phyloP scores from a whole-genome alignment of 2,797 vertebrate genomes.

The Xenentodon cancila region DNA sequence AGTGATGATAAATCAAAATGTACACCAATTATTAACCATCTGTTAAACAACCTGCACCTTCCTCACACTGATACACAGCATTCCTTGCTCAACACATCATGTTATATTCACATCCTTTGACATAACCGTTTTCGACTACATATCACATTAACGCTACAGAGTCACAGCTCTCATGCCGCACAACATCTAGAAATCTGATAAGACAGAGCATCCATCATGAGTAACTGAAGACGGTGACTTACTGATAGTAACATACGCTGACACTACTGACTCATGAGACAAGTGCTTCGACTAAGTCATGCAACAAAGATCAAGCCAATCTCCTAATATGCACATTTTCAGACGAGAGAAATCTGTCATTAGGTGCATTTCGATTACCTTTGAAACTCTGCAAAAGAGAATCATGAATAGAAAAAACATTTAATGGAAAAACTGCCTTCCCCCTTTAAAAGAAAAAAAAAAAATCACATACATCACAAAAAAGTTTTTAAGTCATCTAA shows the following conservation, averaged over 20 bases:
- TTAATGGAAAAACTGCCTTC: too few species aligned
- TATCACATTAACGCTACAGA: constrained; percentile 36
- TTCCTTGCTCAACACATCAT: constrained; percentile 38
- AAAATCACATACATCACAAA: too few species aligned
- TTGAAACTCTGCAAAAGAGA: too few species aligned
- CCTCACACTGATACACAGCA: constrained; percentile 27
- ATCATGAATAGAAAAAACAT: too few species aligned
- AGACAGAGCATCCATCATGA: constrained; percentile 37
- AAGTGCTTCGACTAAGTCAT: constrained; percentile 15
- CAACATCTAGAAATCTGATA: constrained; percentile 50
- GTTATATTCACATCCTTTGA: constrained; percentile 41
- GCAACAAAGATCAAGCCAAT: not conserved
- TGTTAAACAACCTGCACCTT: not conserved
- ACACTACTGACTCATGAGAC: not conserved
- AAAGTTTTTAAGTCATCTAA: too few species aligned
- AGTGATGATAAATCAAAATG: not conserved
- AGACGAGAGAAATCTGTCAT: too few species aligned
- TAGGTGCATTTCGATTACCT: too few species aligned
- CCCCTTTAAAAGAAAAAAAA: too few species aligned
- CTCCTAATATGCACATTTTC: too few species aligned
- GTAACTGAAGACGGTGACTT: constrained; percentile 47
- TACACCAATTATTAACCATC: not conserved
- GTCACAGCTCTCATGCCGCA: constrained; percentile 15
- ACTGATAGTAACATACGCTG: not conserved
- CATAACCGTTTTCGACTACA: constrained; percentile 20